phyloP scores from a whole-genome alignment of 2,113 vertebrate species.

The Electrona antarctica region DNA sequence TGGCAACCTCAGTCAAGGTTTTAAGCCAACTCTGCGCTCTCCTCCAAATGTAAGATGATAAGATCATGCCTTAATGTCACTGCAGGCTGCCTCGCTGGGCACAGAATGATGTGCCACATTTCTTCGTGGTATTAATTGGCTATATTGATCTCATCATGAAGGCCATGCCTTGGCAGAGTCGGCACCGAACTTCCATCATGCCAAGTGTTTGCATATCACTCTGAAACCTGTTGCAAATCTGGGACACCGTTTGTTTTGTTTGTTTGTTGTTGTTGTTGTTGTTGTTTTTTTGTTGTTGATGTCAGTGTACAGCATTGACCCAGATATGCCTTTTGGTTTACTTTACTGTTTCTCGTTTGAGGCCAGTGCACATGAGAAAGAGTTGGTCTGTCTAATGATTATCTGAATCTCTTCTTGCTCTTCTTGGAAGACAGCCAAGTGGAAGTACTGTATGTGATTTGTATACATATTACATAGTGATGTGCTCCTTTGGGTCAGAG shows the following conservation, averaged over 20 bases:
- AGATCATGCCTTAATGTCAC: no score
- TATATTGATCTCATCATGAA: no score
- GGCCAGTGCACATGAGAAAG: constrained; percentile 17
- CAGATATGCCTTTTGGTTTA: constrained; percentile 14
- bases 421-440: neutral
- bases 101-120: no score
- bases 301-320: neutral
- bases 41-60: no score
- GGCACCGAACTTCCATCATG: no score
- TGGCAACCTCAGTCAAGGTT: no score
- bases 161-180: no score
- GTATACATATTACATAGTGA: neutral
- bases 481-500: constrained; percentile 26
- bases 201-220: neutral
- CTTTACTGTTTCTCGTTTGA: neutral
- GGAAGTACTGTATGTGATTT: neutral
- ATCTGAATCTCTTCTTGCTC: constrained; percentile 31
- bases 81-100: no score
- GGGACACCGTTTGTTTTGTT: neutral
- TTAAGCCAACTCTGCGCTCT: no score
- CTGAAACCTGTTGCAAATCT: constrained; percentile 12
- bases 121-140: no score
- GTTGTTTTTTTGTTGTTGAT: neutral
- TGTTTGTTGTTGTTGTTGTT: neutral
- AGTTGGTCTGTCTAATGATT: constrained; percentile 4